Evolutionary conservation across 1,140 invertebrate species (phyloP), one percentile per base, ranked within the genome.

Genomic region (Drosophila triauraria): DNA sequence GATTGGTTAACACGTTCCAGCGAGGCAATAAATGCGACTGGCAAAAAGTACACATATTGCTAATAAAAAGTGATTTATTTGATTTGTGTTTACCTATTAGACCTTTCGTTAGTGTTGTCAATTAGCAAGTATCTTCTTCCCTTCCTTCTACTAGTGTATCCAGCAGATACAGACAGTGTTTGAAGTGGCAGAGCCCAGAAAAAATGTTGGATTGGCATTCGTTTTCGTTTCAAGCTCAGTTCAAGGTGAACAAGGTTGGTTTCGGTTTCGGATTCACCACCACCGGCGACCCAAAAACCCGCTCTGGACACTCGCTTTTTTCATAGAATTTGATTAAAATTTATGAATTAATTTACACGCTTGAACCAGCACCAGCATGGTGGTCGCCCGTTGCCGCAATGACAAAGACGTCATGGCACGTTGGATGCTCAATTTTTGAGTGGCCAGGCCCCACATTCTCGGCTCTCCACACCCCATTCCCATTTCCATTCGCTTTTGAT

Each of bases 261-360:
- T 40, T 60, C 15, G 48, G 38, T 44, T 40, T 60, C 65, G 51
- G 53, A 56, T 56, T 20, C 53, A 56, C 53, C 53, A n/a, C 15
- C 53, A 56, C 53, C 53, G 50, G 35, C 64, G 65, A 62, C 67
- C 75, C 44, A 57, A 77, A 75, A 75, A 75, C 48, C 54, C 54
- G 67, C 70, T 72, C 70, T 56, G 44, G 27, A 59, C 54, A 51
- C 56, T 50, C 70, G 60, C 43, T 77, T 57, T 43, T 67, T 74
- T 60, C 62, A 77, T 75, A 68, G 75, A 77, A 77, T 79, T 79
- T 79, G 77, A 79, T 79, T 79, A 80, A 80, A 79, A 79, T 79
- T 79, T 79, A 79, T 79, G 78, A 79, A 65, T 71, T 79, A 61
- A 80, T 79, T 79, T 72, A 60, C 42, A 64, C 76, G 60, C 47